Conservation (phyloP, 1,140 invertebrate species). For the Nautilus pompilius region DNA sequence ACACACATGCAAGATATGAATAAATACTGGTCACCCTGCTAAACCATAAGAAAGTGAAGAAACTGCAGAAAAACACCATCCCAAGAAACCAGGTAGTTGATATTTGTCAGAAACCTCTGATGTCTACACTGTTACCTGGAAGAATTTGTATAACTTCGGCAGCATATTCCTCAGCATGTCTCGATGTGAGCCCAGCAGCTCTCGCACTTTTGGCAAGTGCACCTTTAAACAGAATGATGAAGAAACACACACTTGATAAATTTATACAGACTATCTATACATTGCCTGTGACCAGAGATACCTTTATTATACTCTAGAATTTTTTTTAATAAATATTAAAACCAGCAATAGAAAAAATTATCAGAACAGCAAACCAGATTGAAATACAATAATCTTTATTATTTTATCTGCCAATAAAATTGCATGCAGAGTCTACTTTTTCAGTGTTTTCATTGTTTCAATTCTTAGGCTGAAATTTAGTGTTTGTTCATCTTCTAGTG, state of each 20-base stretch:
- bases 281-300: too few relatives aligned
- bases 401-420: not conserved
- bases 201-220: slow-evolving; percentile 41
- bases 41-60: too few relatives aligned
- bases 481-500: too few relatives aligned
- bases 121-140: slow-evolving; percentile 31
- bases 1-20: too few relatives aligned
- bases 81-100: too few relatives aligned
- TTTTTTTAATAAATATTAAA: slow-evolving; percentile 5
- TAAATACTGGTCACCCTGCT: too few relatives aligned
- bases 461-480: too few relatives aligned
- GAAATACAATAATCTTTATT: not conserved
- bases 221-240: slow-evolving; percentile 27
- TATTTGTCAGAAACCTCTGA: too few relatives aligned
- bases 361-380: not conserved
- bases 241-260: slow-evolving; percentile 11
- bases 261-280: slow-evolving; percentile 8
- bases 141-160: slow-evolving; percentile 18
- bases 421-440: too few relatives aligned
- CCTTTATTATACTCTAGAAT: too few relatives aligned
- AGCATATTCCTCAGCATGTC: slow-evolving; percentile 32
- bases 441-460: too few relatives aligned
- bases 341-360: slow-evolving; percentile 1
- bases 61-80: too few relatives aligned
- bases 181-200: slow-evolving; percentile 28